Evolutionary conservation across 1,140 invertebrate genomes (phyloP).

Genomic region (Ips typographus): DNA sequence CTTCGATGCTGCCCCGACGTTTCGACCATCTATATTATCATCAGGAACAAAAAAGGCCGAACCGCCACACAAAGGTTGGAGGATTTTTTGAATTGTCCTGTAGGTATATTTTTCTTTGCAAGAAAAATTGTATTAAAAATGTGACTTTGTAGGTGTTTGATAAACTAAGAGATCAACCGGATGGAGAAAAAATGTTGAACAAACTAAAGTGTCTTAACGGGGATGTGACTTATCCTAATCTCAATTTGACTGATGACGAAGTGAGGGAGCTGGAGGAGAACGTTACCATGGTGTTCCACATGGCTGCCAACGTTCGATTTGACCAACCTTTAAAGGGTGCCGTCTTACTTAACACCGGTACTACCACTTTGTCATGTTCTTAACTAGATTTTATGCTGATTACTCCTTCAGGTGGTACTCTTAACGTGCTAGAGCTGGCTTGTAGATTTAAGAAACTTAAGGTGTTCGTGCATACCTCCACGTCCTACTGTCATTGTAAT

Average conservation of each 20-base stretch:
- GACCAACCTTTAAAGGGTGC: conserved; percentile 56
- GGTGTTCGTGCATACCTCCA: conserved; percentile 76
- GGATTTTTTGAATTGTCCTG: conserved; percentile 49
- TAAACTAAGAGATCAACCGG: conserved; percentile 60
- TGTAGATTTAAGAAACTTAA: conserved; percentile 48
- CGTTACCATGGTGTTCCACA: conserved; percentile 75
- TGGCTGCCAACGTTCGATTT: conserved; percentile 72
- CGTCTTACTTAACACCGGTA: conserved; percentile 54
- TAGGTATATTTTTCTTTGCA: conserved; percentile 40
- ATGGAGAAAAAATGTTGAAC: conserved; percentile 49
- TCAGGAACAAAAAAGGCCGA: conserved; percentile 69
- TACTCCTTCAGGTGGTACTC: conserved; percentile 47
- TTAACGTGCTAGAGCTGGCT: conserved; percentile 53
- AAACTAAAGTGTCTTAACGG: conserved; percentile 53
- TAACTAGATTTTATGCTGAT: conserved; percentile 2
- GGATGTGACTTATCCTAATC: conserved; percentile 52
- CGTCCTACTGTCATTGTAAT: conserved; percentile 79
- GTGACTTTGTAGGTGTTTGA: conserved; percentile 68
- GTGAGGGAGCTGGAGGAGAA: conserved; percentile 57
- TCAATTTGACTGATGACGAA: conserved; percentile 64
- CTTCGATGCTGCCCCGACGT: conserved; percentile 68
- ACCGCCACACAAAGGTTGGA: conserved; percentile 52
- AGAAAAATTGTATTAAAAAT: neutral
- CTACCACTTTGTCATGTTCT: neutral
- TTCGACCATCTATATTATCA: conserved; percentile 66